phyloP scores from a whole-genome alignment of 2,113 vertebrate species.

The Chaenocephalus aceratus region DNA sequence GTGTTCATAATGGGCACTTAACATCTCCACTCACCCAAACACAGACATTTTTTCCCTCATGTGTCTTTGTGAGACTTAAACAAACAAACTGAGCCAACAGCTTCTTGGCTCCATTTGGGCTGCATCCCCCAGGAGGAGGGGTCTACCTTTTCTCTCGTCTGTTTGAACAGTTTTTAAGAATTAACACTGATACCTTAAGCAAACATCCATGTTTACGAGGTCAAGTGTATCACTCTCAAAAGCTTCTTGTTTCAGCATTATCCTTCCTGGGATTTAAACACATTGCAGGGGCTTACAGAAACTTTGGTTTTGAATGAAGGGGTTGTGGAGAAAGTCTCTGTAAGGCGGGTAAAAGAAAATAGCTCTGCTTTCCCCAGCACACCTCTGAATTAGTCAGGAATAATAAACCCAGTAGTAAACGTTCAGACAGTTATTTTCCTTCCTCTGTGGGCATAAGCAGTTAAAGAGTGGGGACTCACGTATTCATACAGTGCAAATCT shows the following conservation, averaged over 20 bases:
- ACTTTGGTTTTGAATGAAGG: conserved; percentile 60
- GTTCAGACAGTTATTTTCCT: conserved; percentile 79
- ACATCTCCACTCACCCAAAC: conserved; percentile 46
- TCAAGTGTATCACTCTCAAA: conserved; percentile 89
- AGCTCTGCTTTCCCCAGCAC: conserved; percentile 27
- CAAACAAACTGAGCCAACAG: conserved; percentile 68
- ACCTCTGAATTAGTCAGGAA: conserved; percentile 29
- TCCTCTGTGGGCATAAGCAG: conserved; percentile 82
- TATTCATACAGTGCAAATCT: conserved; percentile 87
- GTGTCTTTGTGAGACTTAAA: conserved; percentile 57
- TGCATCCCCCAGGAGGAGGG: conserved; percentile 84
- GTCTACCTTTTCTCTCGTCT: conserved; percentile 84
- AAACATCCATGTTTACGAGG: conserved; percentile 94
- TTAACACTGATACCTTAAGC: conserved; percentile 88
- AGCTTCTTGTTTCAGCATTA: conserved; percentile 76
- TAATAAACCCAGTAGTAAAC: conserved; percentile 46
- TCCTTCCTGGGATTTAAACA: conserved; percentile 23
- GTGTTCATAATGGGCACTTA: conserved; percentile 54
- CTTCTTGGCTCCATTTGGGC: conserved; percentile 82
- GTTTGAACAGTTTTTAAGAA: conserved; percentile 89
- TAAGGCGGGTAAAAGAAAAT: conserved; percentile 13
- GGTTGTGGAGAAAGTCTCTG: conserved; percentile 34
- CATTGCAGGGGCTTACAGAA: conserved; percentile 42
- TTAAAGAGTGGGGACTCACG: conserved; percentile 82
- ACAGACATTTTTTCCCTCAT: conserved; percentile 8